A percentile compares a stretch with the other conserved stretches of the same genome.
phyloP scores from a whole-genome alignment of 2,888 invertebrate species.

The Drosophila mimetica region DNA sequence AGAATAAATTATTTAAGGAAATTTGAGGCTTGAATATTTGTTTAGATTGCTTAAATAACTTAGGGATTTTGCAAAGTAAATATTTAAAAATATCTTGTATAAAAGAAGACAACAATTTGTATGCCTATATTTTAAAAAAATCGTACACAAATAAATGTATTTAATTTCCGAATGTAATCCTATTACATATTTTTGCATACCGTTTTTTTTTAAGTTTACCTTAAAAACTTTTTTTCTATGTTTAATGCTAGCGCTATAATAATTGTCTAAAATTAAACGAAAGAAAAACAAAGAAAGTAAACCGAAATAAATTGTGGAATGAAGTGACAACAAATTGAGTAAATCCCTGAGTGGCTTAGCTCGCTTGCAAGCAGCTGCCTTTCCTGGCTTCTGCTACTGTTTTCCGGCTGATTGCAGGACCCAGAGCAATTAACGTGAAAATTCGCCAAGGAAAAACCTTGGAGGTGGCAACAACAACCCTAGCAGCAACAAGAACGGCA shows the following conservation, averaged over 20 bases:
- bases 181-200: too few species aligned
- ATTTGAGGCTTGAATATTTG: not conserved
- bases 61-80: not conserved
- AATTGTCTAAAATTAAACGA: constrained; percentile 3
- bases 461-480: constrained; percentile 23
- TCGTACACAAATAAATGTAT: not conserved
- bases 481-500: constrained; percentile 21
- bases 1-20: not conserved
- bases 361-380: constrained; percentile 27
- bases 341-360: constrained; percentile 71
- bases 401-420: constrained; percentile 66
- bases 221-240: not conserved
- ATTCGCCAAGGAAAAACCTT: constrained; percentile 61
- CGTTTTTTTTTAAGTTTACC: not conserved
- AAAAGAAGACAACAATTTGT: too few species aligned
- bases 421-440: constrained; percentile 74
- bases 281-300: constrained; percentile 13
- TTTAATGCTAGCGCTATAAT: not conserved
- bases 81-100: not conserved
- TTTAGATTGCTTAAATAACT: not conserved
- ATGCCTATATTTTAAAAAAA: not conserved
- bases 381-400: constrained; percentile 39
- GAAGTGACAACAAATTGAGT: constrained; percentile 61
- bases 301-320: constrained; percentile 24
- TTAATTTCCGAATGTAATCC: not conserved